phyloP scores from a whole-genome alignment of 2,888 invertebrate species.

The Thera obeliscata region DNA sequence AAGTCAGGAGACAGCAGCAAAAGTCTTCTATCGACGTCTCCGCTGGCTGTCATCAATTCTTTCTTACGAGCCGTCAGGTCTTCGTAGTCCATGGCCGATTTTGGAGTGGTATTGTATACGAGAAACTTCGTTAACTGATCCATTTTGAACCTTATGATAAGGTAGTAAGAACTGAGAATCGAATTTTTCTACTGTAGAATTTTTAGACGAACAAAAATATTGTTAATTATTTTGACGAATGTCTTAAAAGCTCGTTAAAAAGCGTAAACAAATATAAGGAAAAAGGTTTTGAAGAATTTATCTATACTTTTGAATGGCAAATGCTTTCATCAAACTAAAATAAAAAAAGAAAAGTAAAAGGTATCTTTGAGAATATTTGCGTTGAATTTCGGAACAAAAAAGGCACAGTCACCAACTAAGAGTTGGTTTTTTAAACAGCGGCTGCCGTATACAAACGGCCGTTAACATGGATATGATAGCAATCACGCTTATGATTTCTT shows the following conservation, averaged over 20 bases:
- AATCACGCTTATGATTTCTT: too few species aligned
- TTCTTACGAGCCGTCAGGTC: conserved; percentile 61
- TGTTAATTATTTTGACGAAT: neutral
- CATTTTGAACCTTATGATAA: conserved; percentile 48
- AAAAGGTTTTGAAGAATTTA: neutral
- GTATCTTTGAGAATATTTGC: neutral
- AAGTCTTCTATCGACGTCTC: conserved; percentile 62
- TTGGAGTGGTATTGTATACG: conserved; percentile 75
- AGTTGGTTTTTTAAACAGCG: too few species aligned
- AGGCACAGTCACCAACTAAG: neutral
- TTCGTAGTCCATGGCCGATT: conserved; percentile 68
- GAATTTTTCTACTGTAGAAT: neutral
- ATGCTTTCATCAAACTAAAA: neutral
- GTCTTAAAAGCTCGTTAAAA: too few species aligned
- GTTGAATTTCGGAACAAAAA: neutral
- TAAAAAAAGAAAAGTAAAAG: neutral
- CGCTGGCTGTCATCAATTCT: conserved; percentile 48
- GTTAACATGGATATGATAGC: neutral
- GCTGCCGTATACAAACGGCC: neutral
- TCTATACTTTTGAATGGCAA: neutral
- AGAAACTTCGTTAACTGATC: conserved; percentile 72
- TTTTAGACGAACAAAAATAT: neutral
- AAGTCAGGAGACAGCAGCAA: conserved; percentile 70
- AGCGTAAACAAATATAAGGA: too few species aligned
- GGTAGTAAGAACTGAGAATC: neutral